Evolutionary conservation across 2,888 invertebrate species (phyloP).

Genomic region (Orthosia incerta): DNA sequence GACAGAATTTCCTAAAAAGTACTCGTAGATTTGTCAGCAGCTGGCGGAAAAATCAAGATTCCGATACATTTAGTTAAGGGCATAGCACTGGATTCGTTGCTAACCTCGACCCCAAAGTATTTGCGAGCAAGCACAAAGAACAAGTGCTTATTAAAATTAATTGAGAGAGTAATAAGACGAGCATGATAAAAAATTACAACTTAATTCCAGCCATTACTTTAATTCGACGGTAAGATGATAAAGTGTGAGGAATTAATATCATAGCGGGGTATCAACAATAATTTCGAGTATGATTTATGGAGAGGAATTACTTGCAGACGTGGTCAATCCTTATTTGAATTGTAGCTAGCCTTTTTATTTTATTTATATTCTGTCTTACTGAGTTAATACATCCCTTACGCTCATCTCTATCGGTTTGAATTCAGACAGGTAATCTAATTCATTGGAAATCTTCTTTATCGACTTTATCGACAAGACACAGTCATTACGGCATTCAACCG

Average conservation of each 20-base stretch:
- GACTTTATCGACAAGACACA: too few relatives aligned
- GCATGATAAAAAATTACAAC: conserved; percentile 38
- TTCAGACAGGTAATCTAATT: too few relatives aligned
- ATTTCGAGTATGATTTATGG: conserved; percentile 29
- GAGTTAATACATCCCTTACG: too few relatives aligned
- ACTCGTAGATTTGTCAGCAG: too few relatives aligned
- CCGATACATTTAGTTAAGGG: neutral
- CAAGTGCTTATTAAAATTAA: conserved; percentile 23
- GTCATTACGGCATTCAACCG: too few relatives aligned
- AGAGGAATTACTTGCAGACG: neutral
- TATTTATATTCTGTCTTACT: too few relatives aligned
- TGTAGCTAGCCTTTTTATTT: neutral
- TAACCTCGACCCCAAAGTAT: conserved; percentile 14
- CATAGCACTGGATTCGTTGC: too few relatives aligned
- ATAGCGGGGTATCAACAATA: conserved; percentile 14
- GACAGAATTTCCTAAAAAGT: neutral
- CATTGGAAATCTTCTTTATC: too few relatives aligned
- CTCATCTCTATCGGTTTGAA: too few relatives aligned
- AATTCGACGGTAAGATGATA: conserved; percentile 6
- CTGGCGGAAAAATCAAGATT: neutral
- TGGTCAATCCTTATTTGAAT: conserved; percentile 20
- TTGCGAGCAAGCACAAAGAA: neutral
- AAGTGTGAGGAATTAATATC: conserved; percentile 28
- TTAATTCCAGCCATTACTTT: conserved; percentile 32
- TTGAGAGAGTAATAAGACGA: conserved; percentile 5